These are phyloP conservation scores for Sisor rabdophorus DNA, from an alignment of 2,113 vertebrate genomes.

Conservation along the genomic window DNA sequence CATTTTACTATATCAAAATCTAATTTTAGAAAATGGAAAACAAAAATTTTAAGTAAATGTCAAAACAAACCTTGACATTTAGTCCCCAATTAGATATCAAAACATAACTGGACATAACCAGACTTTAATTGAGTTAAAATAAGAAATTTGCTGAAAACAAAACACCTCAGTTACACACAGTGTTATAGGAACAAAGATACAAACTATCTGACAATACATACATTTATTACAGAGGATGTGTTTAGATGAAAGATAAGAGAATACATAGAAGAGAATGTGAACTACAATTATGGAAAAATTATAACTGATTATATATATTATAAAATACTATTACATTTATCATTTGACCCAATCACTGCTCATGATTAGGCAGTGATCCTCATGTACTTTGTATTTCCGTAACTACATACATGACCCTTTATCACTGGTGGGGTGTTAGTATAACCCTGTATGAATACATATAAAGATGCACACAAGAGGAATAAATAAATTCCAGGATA, in stretches of 20 bases:
- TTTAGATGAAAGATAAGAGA: too few species aligned
- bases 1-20: background rate
- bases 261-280: too few species aligned
- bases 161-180: conserved; percentile 45
- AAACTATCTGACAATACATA: conserved; percentile 55
- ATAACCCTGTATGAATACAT: conserved; percentile 61
- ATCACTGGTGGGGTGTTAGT: conserved; percentile 5
- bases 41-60: too few species aligned
- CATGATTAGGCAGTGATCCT: conserved; percentile 61
- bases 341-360: background rate
- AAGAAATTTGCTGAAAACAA: conserved; percentile 34
- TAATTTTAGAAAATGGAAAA: background rate
- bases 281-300: too few species aligned
- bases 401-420: conserved; percentile 2
- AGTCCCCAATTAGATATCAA: background rate
- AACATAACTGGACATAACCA: background rate
- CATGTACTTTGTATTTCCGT: conserved; percentile 37
- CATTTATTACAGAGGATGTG: conserved; percentile 32
- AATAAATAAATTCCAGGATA: conserved; percentile 22
- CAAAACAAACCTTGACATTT: background rate
- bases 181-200: conserved; percentile 45
- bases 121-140: conserved; percentile 29
- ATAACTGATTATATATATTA: background rate
- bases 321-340: background rate
- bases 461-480: conserved; percentile 48